Conservation (phyloP, 2,888 invertebrate genomes). For the Ophioninae sp. region DNA sequence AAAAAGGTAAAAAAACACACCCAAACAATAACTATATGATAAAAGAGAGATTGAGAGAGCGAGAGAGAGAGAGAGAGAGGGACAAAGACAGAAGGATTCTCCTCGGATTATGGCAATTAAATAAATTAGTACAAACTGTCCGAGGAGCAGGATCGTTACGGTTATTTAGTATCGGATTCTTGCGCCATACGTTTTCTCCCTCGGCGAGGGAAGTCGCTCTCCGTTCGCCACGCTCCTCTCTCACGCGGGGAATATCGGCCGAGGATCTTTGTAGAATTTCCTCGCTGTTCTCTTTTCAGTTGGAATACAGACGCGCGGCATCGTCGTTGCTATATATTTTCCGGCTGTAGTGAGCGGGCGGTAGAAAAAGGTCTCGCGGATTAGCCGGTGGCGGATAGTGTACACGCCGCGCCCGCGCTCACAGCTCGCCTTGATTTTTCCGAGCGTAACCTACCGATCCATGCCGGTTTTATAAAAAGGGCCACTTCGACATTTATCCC, state of each 20-base stretch:
- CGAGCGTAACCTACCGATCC: not conserved
- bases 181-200: conserved; percentile 53
- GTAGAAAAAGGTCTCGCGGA: conserved; percentile 50
- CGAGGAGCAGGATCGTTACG: conserved; percentile 63
- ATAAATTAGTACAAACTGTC: conserved; percentile 65
- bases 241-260: conserved; percentile 57
- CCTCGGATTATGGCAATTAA: conserved; percentile 62
- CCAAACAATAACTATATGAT: not conserved
- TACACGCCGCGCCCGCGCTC: conserved; percentile 38
- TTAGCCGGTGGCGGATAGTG: conserved; percentile 58
- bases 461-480: not conserved
- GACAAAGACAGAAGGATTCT: conserved; percentile 33
- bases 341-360: conserved; percentile 30
- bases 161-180: conserved; percentile 63
- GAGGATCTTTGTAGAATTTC: conserved; percentile 60
- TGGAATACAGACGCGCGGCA: conserved; percentile 27
- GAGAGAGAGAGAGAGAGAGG: conserved; percentile 1
- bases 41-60: not conserved
- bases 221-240: not conserved
- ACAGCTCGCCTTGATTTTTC: not conserved
- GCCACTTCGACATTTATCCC: not conserved
- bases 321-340: conserved; percentile 49
- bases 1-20: too few relatives aligned
- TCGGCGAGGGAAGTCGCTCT: not conserved
- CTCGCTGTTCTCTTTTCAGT: conserved; percentile 57